A percentile compares a stretch with the other conserved stretches of the same genome.
phyloP scores from a whole-genome alignment of 2,797 vertebrate genomes.

The Phalanger gymnotis region DNA sequence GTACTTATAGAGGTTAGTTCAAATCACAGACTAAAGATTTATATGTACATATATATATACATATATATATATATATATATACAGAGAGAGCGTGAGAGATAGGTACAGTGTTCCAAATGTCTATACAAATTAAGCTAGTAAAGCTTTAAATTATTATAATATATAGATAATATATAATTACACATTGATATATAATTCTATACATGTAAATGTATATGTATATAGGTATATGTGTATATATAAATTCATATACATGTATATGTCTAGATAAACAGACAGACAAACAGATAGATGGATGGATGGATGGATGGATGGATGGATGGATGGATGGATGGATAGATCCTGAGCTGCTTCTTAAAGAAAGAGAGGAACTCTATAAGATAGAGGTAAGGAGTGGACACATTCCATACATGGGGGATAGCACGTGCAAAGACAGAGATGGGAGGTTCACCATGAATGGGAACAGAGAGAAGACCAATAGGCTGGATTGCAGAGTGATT shows the following conservation, averaged over 20 bases:
- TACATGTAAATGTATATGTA: no score
- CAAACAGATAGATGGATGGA: neutral
- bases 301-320: neutral
- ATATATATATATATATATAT: no score
- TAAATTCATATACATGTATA: no score
- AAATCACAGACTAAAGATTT: neutral
- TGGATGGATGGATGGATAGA: neutral
- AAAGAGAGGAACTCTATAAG: neutral
- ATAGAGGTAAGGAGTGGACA: neutral
- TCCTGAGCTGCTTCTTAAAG: neutral
- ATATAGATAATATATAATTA: neutral
- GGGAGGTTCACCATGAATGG: neutral
- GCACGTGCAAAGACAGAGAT: neutral
- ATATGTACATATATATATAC: neutral
- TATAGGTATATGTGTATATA: no score
- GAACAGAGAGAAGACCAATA: neutral
- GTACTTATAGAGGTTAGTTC: neutral
- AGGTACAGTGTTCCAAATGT: neutral
- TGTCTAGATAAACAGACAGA: no score
- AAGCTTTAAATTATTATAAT: neutral
- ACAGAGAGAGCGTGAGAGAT: no score
- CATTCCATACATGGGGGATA: neutral
- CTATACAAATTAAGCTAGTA: neutral
- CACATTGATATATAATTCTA: neutral
- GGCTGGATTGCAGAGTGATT: neutral